These are phyloP conservation scores for Epiblema foenella DNA, from an alignment of 2,888 invertebrate species.

Conservation along the genomic window DNA sequence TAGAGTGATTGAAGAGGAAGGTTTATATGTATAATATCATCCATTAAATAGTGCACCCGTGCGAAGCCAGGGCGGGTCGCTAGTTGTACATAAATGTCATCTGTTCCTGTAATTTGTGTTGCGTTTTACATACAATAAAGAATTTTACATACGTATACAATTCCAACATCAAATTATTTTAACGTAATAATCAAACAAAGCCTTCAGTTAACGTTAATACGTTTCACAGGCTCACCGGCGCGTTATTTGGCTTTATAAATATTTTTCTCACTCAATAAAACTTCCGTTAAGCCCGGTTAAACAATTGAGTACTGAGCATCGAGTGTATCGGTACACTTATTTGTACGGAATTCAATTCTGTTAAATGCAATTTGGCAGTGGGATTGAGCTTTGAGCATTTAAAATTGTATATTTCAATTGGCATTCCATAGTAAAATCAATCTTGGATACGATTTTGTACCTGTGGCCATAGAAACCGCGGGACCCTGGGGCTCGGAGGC, in stretches of 20 bases:
- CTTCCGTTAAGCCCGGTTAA: slow-evolving; percentile 9
- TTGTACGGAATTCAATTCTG: background rate
- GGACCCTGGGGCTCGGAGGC: no score
- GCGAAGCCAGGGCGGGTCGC: no score
- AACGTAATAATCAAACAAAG: slow-evolving; percentile 15
- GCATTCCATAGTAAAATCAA: no score
- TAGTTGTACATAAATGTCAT: no score
- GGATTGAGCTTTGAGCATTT: background rate
- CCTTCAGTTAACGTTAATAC: slow-evolving; percentile 13
- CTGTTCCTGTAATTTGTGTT: no score
- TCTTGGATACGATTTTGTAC: no score
- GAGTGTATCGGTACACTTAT: slow-evolving; percentile 17
- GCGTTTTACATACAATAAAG: no score
- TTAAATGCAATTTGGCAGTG: slow-evolving; percentile 9
- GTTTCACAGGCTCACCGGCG: background rate
- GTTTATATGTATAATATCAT: no score
- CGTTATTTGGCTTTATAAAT: slow-evolving; percentile 19
- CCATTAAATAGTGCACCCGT: no score
- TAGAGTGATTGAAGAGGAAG: no score
- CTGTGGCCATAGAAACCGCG: no score
- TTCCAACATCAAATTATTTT: slow-evolving; percentile 1
- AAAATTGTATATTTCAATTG: slow-evolving; percentile 6
- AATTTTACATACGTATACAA: no score
- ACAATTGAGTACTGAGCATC: slow-evolving; percentile 8
- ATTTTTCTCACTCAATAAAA: slow-evolving; percentile 21